These are phyloP conservation scores for Coregonus clupeaformis DNA, from an alignment of 2,113 vertebrate genomes.

Conservation along the genomic window DNA sequence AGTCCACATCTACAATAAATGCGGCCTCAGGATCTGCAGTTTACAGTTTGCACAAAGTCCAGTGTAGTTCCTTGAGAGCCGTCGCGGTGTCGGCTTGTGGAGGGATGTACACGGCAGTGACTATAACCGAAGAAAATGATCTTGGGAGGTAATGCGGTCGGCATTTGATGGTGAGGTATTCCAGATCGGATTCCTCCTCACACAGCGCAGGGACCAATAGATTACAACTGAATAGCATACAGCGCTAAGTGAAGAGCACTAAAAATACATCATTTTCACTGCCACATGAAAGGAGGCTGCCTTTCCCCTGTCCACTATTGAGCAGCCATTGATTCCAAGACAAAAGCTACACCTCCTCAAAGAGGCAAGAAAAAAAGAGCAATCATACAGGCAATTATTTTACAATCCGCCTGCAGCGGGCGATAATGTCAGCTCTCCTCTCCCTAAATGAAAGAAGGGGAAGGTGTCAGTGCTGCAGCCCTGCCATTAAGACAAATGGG, in stretches of 20 bases:
- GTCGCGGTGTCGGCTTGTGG: no score
- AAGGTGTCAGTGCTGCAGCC: slow-evolving; percentile 62
- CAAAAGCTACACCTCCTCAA: slow-evolving; percentile 77
- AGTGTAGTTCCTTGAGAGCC: no score
- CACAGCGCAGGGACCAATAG: slow-evolving; percentile 57
- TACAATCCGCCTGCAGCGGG: slow-evolving; percentile 75
- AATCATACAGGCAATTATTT: slow-evolving; percentile 79
- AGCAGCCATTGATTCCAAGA: slow-evolving; percentile 75
- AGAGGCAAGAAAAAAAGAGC: slow-evolving; percentile 73
- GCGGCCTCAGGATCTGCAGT: no score
- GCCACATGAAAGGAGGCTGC: slow-evolving; percentile 73
- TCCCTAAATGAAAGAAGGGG: slow-evolving; percentile 71
- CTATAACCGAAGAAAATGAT: no score
- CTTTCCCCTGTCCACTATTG: slow-evolving; percentile 74
- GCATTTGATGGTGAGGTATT: no score
- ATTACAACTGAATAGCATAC: slow-evolving; percentile 73
- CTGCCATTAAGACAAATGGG: slow-evolving; percentile 68
- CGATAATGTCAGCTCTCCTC: slow-evolving; percentile 75
- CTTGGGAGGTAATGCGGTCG: no score
- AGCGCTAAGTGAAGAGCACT: slow-evolving; percentile 67
- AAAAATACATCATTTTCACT: slow-evolving; percentile 75
- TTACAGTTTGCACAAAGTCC: no score
- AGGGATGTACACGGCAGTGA: no score
- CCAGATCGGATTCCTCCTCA: slow-evolving; percentile 45
- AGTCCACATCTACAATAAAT: no score